A percentile compares a stretch with the other conserved stretches of the same genome.
These are phyloP conservation scores for Omphaloscelis lunosa DNA, from an alignment of 2,888 invertebrate species.

Conservation along the genomic window DNA sequence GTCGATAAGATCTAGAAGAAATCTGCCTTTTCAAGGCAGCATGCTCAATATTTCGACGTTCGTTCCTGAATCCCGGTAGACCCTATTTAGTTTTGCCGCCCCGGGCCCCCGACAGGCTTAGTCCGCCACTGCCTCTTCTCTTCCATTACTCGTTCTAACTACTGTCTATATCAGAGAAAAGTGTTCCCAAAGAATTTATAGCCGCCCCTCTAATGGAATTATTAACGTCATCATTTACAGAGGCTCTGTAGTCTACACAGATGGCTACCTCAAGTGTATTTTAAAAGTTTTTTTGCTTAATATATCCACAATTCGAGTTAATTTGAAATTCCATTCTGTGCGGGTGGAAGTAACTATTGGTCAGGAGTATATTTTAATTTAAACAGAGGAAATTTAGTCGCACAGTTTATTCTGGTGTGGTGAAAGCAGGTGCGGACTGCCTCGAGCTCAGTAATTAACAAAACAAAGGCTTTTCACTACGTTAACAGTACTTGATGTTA, in stretches of 20 bases:
- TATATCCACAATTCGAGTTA: slow-evolving; percentile 71
- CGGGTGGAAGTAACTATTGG: slow-evolving; percentile 77
- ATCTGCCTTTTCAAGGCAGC: no score
- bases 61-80: no score
- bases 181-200: slow-evolving; percentile 60
- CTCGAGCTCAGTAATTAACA: slow-evolving; percentile 85
- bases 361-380: slow-evolving; percentile 83
- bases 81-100: no score
- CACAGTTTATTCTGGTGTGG: slow-evolving; percentile 83
- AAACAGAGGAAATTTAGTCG: slow-evolving; percentile 82
- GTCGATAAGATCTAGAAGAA: no score
- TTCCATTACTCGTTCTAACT: slow-evolving; percentile 64
- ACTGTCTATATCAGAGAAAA: slow-evolving; percentile 58
- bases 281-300: slow-evolving; percentile 61
- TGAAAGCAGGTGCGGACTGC: slow-evolving; percentile 83
- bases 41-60: no score
- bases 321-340: slow-evolving; percentile 73
- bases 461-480: slow-evolving; percentile 85
- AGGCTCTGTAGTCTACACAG: slow-evolving; percentile 26
- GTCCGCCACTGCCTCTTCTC: slow-evolving; percentile 28
- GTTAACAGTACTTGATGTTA: slow-evolving; percentile 83
- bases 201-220: slow-evolving; percentile 62
- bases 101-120: no score
- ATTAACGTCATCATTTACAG: slow-evolving; percentile 65
- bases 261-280: slow-evolving; percentile 43